Percentiles rank a stretch among this genome's conserved stretches.
phyloP scores from a whole-genome alignment of 2,113 vertebrate species.

The Cyprinodon variegatus region DNA sequence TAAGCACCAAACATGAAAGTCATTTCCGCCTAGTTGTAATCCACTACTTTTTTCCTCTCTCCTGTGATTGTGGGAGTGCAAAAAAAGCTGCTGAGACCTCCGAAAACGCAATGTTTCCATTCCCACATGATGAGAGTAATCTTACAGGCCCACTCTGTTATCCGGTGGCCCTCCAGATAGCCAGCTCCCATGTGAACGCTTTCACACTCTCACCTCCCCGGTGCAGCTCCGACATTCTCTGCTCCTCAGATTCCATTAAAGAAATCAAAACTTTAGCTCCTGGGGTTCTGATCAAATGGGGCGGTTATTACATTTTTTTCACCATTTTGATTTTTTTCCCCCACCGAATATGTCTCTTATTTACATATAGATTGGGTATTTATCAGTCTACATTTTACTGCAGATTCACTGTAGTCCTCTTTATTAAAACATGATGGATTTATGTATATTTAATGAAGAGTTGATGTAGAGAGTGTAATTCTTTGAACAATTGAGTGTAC shows the following conservation, averaged over 20 bases:
- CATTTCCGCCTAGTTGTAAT: constrained; percentile 42
- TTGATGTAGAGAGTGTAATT: constrained; percentile 77
- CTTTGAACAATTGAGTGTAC: constrained; percentile 72
- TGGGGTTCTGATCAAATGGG: constrained; percentile 77
- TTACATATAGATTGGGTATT: constrained; percentile 88
- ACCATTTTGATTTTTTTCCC: constrained; percentile 60
- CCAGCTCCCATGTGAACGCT: constrained; percentile 62
- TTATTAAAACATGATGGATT: constrained; percentile 79
- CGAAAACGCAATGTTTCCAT: constrained; percentile 69
- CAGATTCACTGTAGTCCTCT: constrained; percentile 77
- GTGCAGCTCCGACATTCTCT: constrained; percentile 59
- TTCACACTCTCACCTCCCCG: constrained; percentile 60
- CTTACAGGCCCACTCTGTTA: constrained; percentile 68
- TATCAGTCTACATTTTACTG: constrained; percentile 77
- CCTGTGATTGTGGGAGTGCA: constrained; percentile 44
- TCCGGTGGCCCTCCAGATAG: constrained; percentile 68
- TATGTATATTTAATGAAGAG: constrained; percentile 81
- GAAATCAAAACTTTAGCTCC: constrained; percentile 77
- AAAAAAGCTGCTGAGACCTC: constrained; percentile 72
- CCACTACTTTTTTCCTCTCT: constrained; percentile 41
- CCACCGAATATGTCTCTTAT: constrained; percentile 71
- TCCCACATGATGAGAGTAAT: constrained; percentile 67
- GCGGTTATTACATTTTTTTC: constrained; percentile 75
- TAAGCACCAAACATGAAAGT: constrained; percentile 22
- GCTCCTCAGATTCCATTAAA: constrained; percentile 76